Conservation (phyloP, 2,113 vertebrate genomes). For the sheep (Ovis aries) region DNA sequence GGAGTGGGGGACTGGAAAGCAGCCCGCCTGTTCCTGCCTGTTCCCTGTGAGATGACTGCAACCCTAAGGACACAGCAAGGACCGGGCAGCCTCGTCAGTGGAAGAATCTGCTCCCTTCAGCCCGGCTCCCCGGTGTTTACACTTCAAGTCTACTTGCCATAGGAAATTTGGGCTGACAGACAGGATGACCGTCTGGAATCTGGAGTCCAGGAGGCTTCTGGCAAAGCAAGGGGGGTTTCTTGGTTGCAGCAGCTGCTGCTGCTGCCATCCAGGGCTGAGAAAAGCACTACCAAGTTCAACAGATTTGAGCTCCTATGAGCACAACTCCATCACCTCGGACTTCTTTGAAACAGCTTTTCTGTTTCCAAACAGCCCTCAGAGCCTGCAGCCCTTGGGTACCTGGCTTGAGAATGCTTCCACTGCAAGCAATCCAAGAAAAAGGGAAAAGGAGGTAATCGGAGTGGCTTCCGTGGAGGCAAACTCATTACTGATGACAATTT, state of each 20-base stretch:
- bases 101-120: neutral
- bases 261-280: neutral
- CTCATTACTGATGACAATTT: neutral
- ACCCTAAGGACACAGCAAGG: conserved; percentile 3
- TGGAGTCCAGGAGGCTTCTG: conserved; percentile 10
- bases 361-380: neutral
- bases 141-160: conserved; percentile 43
- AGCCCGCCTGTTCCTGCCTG: neutral
- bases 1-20: neutral
- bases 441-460: neutral
- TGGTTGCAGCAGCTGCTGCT: neutral
- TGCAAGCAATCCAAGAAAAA: neutral
- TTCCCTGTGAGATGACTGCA: neutral
- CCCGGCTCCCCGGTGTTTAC: conserved; percentile 30
- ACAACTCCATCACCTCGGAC: neutral
- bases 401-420: neutral
- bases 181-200: conserved; percentile 58
- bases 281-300: neutral
- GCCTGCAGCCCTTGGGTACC: neutral
- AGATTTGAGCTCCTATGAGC: neutral
- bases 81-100: neutral
- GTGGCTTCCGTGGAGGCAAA: neutral
- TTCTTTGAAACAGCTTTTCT: neutral
- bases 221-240: neutral
- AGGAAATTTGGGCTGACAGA: conserved; percentile 61